Conservation (phyloP, 1,140 invertebrate species). For the Sminthurides bifidus region DNA sequence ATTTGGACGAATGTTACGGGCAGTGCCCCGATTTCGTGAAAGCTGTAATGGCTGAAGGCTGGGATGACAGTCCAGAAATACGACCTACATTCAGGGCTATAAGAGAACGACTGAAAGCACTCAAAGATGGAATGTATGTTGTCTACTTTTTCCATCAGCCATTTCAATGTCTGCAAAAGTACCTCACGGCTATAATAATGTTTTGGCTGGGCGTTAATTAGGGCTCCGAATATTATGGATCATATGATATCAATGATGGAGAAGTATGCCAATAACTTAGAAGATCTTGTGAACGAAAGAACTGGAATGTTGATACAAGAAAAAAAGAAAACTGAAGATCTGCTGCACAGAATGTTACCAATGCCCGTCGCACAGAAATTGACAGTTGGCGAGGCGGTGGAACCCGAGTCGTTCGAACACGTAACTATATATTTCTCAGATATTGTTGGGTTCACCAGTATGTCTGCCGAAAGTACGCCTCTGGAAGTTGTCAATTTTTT, state of each 20-base stretch:
- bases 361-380: slow-evolving; percentile 71
- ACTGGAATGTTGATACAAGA: slow-evolving; percentile 78
- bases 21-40: slow-evolving; percentile 63
- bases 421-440: slow-evolving; percentile 97
- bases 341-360: slow-evolving; percentile 85
- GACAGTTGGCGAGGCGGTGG: slow-evolving; percentile 75
- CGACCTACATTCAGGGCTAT: slow-evolving; percentile 72
- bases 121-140: slow-evolving; percentile 69
- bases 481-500: slow-evolving; percentile 87
- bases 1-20: slow-evolving; percentile 50
- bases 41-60: slow-evolving; percentile 67
- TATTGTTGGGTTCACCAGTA: slow-evolving; percentile 82
- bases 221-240: slow-evolving; percentile 26
- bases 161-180: no score
- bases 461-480: slow-evolving; percentile 89
- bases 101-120: slow-evolving; percentile 63
- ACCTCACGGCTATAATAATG: no score
- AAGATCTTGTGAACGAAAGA: slow-evolving; percentile 79
- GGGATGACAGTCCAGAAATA: slow-evolving; percentile 65
- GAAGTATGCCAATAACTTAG: slow-evolving; percentile 85
- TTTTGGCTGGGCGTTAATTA: slow-evolving; percentile 6
- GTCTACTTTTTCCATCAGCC: no score
- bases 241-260: slow-evolving; percentile 61
- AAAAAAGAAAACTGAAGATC: slow-evolving; percentile 84
- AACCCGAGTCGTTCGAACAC: slow-evolving; percentile 86